Evolutionary conservation across 37 sponge, comb jelly and placozoan species (phyloP), one percentile per base, ranked within the genome.

Genomic region (Chondrosia reniformis): DNA sequence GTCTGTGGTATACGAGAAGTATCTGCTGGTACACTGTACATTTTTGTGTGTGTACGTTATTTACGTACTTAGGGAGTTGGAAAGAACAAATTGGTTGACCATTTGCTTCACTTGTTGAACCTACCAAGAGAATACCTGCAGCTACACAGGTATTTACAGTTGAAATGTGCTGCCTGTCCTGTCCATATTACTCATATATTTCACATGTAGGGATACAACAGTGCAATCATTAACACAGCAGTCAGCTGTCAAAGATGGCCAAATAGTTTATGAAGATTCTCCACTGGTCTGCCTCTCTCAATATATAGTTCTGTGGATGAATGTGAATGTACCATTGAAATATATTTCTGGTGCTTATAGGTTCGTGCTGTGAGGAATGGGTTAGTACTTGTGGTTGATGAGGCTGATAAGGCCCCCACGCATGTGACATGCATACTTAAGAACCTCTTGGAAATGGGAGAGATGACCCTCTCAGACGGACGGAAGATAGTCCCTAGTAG

Each of bases 391-490:
- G 90, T 95, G 30, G 90, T 95, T 25, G 96, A 95, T 73, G 96
- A 95, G 55, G 96, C 93, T 28, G 96, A 95, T 76, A 95, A 95
- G 75, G 96, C 96, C 28, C 96, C 96, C 33, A 91, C 90, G 13
- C 89, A 91, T 74, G 96, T 95, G 28, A 91, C 96, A 15, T 85
- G 87, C 59, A 83, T 92, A 22, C 88, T 95, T 43, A 88, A 89
- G 61, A 85, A 89, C 54, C 84, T 95, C 38, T 78, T 95, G 22
- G 90, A 89, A 49, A 82, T 87, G 25, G 84, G 92, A 17, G 86
- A 86, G 19, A 87, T 95, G 52, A 86, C 85, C n/a, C 79, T 95
- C 4, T 71, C 90, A 22, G 96, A 95, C 82, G 96, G 96, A 43
- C 81, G 96, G 72, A 84, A 77, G 56, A 84, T 95, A 28, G 85